Evolutionary conservation across 1,140 invertebrate species (phyloP), one percentile per base, ranked within the genome.

Genomic region (Idris sp.): DNA sequence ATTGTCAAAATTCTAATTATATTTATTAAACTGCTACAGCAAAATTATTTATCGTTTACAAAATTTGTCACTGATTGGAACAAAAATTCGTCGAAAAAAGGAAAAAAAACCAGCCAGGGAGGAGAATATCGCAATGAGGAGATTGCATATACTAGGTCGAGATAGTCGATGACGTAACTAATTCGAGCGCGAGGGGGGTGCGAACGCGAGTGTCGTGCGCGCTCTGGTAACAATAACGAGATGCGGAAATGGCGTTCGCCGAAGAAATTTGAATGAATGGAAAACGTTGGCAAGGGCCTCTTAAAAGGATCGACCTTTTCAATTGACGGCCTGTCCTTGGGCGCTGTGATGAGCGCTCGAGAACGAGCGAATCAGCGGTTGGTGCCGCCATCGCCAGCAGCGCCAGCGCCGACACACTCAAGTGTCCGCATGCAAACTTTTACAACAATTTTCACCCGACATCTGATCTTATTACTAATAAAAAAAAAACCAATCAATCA

Each of bases 271-370:
- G 76, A 83, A 85, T 86, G 81, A 86, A 85, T 84, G 81, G 69
- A 83, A 85, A 85, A 86, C 78, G 79, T 77, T 65, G 71, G 68
- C 25, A 74, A 84, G 79, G 78, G 77, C 75, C 79, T 74, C 62
- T 84, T 85, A 85, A 87, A 87, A 87, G 76, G 79, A 85, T 84
- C 82, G 82, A 87, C 79, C 84, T 86, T 86, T 82, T 84, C 84
- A 86, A 87, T 87, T 81, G 79, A 86, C 79, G 72, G 33, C n/a
- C 58, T 73, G 81, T 84, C 85, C 81, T 86, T 85, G 85, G 78
- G 65, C 38, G 33, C 25, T 30, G 51, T 53, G 44, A 61, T 30
- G 10, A 43, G 38, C 31, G 61, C 54, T 44, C 53, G 49, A 22
- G 28, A 41, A 25, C 36, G 6, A 46, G 9, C 43, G 53, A 65